Conservation (phyloP, 2,113 vertebrate species). For the Scartelaos histophorus region DNA sequence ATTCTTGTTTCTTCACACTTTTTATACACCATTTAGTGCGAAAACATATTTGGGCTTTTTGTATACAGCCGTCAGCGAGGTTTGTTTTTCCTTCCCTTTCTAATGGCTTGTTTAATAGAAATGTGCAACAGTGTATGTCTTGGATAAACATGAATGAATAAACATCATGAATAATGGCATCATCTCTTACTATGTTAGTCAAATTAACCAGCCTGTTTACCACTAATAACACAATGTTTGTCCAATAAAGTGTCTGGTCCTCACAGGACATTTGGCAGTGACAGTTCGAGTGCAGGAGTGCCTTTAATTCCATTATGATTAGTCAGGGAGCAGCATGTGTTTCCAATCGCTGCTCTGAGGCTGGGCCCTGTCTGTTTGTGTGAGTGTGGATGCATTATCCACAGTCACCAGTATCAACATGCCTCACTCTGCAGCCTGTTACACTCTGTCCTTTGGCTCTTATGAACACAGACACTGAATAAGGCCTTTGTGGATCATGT, state of each 20-base stretch:
- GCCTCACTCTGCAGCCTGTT: conserved; percentile 9
- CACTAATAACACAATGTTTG: neutral
- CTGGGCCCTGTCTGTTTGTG: conserved; percentile 22
- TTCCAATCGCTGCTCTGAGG: conserved; percentile 35
- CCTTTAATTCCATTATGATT: conserved; percentile 51
- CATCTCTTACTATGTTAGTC: neutral
- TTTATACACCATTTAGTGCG: neutral
- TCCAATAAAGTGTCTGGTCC: neutral
- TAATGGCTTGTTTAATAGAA: neutral
- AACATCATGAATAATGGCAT: neutral
- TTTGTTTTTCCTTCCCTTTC: neutral
- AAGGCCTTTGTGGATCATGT: neutral
- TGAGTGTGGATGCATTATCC: neutral
- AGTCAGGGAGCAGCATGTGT: conserved; percentile 41
- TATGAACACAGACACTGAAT: neutral
- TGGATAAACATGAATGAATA: neutral
- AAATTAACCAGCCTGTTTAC: neutral
- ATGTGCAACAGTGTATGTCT: neutral
- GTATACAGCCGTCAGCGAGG: neutral
- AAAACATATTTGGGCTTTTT: neutral
- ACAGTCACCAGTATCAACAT: conserved; percentile 32
- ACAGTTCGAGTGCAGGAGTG: conserved; percentile 2
- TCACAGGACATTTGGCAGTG: conserved; percentile 2
- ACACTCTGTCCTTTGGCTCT: conserved; percentile 3
- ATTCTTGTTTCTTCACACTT: neutral